Evolutionary conservation across 2,113 vertebrate species (phyloP).

Genomic region (Cranoglanis bouderius): DNA sequence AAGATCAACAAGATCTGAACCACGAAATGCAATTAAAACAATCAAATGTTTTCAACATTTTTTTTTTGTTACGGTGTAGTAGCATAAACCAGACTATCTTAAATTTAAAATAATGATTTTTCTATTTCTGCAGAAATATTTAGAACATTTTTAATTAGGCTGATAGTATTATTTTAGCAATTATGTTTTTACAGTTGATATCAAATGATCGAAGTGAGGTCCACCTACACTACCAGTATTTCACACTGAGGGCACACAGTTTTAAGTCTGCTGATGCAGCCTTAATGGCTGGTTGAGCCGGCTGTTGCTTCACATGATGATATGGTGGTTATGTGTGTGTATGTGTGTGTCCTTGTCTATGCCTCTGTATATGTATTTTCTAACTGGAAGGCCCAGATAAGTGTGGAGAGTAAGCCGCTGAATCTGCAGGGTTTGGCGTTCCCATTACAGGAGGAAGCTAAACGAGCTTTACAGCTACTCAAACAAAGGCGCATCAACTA

Average conservation of each 20-base stretch:
- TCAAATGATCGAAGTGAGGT: background rate
- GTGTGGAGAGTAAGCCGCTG: slow-evolving; percentile 90
- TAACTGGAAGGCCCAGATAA: slow-evolving; percentile 94
- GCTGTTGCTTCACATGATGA: background rate
- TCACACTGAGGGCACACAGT: background rate
- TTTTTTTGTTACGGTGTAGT: background rate
- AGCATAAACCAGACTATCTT: background rate
- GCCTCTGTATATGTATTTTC: slow-evolving; percentile 58
- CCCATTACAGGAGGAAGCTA: slow-evolving; percentile 88
- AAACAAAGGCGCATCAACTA: slow-evolving; percentile 91
- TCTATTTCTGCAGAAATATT: background rate
- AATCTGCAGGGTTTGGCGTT: slow-evolving; percentile 93
- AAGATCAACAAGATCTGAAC: too few relatives aligned
- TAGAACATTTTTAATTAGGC: background rate
- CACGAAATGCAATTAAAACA: too few relatives aligned
- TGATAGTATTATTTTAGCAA: background rate
- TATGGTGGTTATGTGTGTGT: background rate
- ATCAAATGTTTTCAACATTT: too few relatives aligned
- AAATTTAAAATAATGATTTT: background rate
- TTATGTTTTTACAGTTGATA: background rate
- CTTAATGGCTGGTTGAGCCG: background rate
- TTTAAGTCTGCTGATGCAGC: background rate
- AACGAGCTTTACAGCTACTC: slow-evolving; percentile 86
- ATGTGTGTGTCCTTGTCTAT: slow-evolving; percentile 50
- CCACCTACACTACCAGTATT: background rate